Percentiles rank a stretch among this genome's conserved stretches.
Evolutionary conservation across 2,113 vertebrate genomes (phyloP).

Genomic region (Daboia siamensis): DNA sequence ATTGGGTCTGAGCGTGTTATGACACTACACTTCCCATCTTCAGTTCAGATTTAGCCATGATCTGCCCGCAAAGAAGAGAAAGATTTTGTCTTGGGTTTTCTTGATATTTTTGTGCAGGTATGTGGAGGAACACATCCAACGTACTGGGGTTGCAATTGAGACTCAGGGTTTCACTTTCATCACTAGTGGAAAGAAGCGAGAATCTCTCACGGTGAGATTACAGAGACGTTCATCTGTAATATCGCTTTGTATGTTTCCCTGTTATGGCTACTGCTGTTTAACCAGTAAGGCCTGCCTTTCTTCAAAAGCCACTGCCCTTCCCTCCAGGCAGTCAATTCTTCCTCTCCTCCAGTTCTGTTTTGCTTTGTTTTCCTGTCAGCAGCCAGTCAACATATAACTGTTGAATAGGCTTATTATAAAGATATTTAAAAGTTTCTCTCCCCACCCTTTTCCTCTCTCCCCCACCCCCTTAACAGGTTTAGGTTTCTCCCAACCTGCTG

Average conservation of each 20-base stretch:
- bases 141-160: slow-evolving; percentile 82
- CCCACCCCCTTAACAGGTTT: background rate
- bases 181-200: slow-evolving; percentile 82
- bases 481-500: background rate
- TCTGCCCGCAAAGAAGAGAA: background rate
- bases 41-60: too few species aligned
- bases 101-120: slow-evolving; percentile 67
- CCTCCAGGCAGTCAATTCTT: background rate
- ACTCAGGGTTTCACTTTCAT: slow-evolving; percentile 83
- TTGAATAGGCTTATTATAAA: too few species aligned
- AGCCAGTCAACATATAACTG: background rate
- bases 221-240: background rate
- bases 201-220: slow-evolving; percentile 78
- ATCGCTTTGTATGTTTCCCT: background rate
- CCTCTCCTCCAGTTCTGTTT: background rate
- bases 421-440: background rate
- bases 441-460: background rate
- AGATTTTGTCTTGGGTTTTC: background rate
- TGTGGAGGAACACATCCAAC: slow-evolving; percentile 83
- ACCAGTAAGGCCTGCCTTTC: background rate
- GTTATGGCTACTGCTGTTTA: background rate
- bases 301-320: background rate
- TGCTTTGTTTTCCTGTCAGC: background rate
- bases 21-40: background rate
- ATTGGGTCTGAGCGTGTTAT: background rate